A percentile compares a stretch with the other conserved stretches of the same genome.
phyloP scores from a whole-genome alignment of 2,113 vertebrate species.

The Menidia beryllina region DNA sequence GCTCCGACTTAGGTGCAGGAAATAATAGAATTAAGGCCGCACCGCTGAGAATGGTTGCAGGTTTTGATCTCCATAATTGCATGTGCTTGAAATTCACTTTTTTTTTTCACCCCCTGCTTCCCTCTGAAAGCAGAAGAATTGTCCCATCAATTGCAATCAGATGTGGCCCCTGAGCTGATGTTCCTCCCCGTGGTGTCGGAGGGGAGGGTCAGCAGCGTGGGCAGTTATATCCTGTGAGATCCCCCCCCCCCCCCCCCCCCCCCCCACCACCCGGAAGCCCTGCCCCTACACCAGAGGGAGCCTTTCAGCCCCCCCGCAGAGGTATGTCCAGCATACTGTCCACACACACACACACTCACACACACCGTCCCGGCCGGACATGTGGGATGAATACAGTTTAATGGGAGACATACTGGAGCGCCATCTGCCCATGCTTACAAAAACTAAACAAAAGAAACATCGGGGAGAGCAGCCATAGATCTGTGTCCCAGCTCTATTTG shows the following conservation, averaged over 20 bases:
- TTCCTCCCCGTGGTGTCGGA: constrained; percentile 39
- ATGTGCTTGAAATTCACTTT: constrained; percentile 35
- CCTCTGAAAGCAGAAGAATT: constrained; percentile 53
- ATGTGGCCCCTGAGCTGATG: constrained; percentile 59
- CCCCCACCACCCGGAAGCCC: constrained; percentile 17
- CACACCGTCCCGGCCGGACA: background rate
- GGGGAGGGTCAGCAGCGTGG: constrained; percentile 50
- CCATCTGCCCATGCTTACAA: no score
- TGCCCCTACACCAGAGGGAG: background rate
- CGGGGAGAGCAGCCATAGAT: no score
- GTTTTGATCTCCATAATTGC: constrained; percentile 55
- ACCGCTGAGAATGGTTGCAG: constrained; percentile 19
- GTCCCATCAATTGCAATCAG: constrained; percentile 70
- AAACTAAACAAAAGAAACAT: no score
- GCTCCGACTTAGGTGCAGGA: constrained; percentile 1
- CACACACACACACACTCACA: constrained; percentile 32
- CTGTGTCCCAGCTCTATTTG: no score
- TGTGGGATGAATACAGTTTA: no score
- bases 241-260: constrained; percentile 19
- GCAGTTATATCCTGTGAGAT: constrained; percentile 55
- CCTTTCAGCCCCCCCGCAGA: background rate
- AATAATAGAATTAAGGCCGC: constrained; percentile 33
- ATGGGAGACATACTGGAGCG: no score
- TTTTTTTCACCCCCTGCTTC: background rate
- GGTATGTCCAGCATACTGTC: constrained; percentile 19